Percentiles rank a stretch among this genome's conserved stretches.
Evolutionary conservation across 2,888 invertebrate genomes (phyloP).

Genomic region (Lasioglossum pauxillum): DNA sequence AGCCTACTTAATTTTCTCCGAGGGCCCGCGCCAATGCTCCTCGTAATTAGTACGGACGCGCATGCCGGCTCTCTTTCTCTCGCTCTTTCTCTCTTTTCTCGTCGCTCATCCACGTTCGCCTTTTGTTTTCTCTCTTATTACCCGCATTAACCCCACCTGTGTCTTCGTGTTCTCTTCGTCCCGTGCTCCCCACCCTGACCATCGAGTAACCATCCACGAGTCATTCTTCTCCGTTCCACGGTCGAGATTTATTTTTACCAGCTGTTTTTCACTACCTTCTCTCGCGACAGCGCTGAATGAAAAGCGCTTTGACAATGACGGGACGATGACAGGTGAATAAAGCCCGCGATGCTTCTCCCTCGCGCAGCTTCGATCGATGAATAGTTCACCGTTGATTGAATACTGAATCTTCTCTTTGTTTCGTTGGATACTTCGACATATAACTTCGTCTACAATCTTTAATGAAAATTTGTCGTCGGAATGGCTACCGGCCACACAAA

Average conservation of each 20-base stretch:
- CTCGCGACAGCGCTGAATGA: slow-evolving; percentile 11
- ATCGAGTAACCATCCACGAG: slow-evolving; percentile 52
- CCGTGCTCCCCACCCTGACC: slow-evolving; percentile 3
- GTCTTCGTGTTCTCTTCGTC: slow-evolving; percentile 46
- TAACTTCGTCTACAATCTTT: background rate
- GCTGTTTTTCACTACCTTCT: slow-evolving; percentile 32
- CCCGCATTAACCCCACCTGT: slow-evolving; percentile 69
- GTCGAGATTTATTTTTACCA: slow-evolving; percentile 53
- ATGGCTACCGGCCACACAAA: background rate
- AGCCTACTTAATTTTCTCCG: slow-evolving; percentile 80
- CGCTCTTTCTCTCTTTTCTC: background rate
- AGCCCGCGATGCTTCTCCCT: background rate
- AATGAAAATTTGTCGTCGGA: background rate
- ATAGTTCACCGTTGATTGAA: background rate
- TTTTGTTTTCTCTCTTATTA: slow-evolving; percentile 74
- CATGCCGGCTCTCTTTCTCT: slow-evolving; percentile 69
- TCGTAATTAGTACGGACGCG: slow-evolving; percentile 81
- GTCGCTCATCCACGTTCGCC: slow-evolving; percentile 63
- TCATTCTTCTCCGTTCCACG: slow-evolving; percentile 61
- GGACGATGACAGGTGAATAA: background rate
- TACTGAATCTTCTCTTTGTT: background rate
- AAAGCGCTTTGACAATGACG: slow-evolving; percentile 4
- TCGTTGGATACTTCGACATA: background rate
- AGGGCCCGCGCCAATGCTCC: slow-evolving; percentile 74
- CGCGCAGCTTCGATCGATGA: background rate